Evolutionary conservation across 2,113 vertebrate species (phyloP).

Genomic region (Heterochromis multidens): DNA sequence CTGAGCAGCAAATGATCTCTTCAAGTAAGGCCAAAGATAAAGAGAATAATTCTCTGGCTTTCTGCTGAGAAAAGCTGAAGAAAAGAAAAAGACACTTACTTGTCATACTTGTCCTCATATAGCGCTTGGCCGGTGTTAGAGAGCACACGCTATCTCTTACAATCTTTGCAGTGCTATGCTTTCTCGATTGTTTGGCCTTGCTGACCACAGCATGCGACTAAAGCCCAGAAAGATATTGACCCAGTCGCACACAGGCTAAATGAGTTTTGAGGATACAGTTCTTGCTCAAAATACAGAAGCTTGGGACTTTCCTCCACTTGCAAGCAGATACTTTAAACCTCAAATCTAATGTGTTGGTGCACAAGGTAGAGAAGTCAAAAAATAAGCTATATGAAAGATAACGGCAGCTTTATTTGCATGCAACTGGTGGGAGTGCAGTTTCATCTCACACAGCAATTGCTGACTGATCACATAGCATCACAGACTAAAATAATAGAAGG

Average conservation of each 20-base stretch:
- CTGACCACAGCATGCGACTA: constrained; percentile 16
- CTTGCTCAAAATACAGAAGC: not conserved
- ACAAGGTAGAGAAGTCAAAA: not conserved
- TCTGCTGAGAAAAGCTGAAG: constrained; percentile 48
- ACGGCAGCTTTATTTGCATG: constrained; percentile 9
- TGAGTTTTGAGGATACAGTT: constrained; percentile 14
- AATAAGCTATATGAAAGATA: not conserved
- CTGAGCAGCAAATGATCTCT: constrained; percentile 58
- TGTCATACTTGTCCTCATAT: not conserved
- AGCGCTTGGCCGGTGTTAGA: not conserved
- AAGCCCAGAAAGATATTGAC: constrained; percentile 15
- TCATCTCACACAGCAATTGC: not conserved
- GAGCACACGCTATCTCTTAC: constrained; percentile 4
- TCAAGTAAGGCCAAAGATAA: constrained; percentile 56
- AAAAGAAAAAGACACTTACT: constrained; percentile 14
- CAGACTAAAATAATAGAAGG: constrained; percentile 6
- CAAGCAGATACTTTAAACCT: not conserved
- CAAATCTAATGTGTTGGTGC: not conserved
- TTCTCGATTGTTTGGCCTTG: constrained; percentile 18
- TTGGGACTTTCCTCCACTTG: not conserved
- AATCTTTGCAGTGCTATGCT: constrained; percentile 14
- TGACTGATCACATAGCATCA: constrained; percentile 4
- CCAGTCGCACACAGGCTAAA: constrained; percentile 5
- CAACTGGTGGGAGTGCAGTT: not conserved
- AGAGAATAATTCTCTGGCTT: constrained; percentile 41